Conservation (phyloP, 92 coral and sea anemone species). For the Phymanthus crucifer region DNA sequence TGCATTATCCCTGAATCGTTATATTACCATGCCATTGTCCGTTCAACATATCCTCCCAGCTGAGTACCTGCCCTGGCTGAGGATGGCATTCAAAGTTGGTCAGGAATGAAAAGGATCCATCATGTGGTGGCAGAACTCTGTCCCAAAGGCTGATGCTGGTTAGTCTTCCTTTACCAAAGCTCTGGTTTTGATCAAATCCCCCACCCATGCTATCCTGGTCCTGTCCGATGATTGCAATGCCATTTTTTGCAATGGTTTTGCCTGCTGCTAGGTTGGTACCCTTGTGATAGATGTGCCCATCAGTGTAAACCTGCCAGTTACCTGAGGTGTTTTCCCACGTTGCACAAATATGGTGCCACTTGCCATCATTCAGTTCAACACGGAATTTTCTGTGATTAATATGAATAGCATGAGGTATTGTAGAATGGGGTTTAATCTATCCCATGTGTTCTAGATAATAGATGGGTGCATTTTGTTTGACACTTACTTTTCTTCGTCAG, state of each 20-base stretch:
- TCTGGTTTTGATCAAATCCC: neutral
- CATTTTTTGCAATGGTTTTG: neutral
- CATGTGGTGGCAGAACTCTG: neutral
- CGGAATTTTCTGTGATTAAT: neutral
- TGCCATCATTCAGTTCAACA: neutral
- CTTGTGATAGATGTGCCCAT: neutral
- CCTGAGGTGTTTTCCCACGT: neutral
- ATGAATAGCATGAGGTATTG: neutral
- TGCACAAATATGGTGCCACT: slow-evolving; percentile 9
- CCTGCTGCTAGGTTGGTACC: neutral
- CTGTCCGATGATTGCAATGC: neutral
- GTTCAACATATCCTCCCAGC: neutral
- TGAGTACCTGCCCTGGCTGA: neutral
- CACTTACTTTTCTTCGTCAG: neutral
- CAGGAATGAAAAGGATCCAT: neutral
- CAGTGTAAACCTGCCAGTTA: neutral
- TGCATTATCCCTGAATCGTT: too few relatives aligned
- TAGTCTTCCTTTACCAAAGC: neutral
- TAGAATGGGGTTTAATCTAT: neutral
- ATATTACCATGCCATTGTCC: neutral
- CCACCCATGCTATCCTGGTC: neutral
- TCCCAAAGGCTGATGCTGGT: neutral
- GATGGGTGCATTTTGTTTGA: neutral
- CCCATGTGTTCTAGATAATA: neutral
- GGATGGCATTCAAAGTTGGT: neutral